Evolutionary conservation across 2,113 vertebrate genomes (phyloP).

Genomic region (Trinectes maculatus): DNA sequence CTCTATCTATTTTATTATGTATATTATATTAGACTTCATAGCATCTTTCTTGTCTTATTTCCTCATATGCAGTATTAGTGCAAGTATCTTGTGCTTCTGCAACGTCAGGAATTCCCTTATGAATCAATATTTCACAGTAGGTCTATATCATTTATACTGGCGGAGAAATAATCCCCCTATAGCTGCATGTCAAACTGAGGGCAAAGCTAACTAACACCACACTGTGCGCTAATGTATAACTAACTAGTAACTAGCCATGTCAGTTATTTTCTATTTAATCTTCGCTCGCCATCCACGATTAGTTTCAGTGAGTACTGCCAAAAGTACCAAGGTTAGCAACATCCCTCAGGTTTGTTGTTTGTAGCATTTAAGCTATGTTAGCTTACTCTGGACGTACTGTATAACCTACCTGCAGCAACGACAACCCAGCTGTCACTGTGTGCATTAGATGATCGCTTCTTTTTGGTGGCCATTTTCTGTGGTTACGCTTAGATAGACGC

Average conservation of each 20-base stretch:
- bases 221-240: not conserved
- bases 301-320: no score
- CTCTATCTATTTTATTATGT: no score
- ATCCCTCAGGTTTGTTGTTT: not conserved
- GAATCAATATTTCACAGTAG: no score
- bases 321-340: not conserved
- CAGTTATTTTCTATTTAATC: not conserved
- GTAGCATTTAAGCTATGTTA: slow-evolving; percentile 22
- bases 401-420: slow-evolving; percentile 72
- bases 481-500: not conserved
- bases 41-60: no score
- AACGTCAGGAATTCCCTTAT: no score
- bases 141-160: no score
- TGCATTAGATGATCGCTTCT: slow-evolving; percentile 70
- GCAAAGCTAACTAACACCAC: not conserved
- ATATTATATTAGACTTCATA: no score
- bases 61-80: no score
- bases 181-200: not conserved
- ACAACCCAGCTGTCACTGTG: slow-evolving; percentile 79
- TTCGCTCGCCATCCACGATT: not conserved
- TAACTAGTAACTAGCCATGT: not conserved
- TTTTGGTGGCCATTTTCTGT: slow-evolving; percentile 75
- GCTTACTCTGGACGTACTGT: not conserved
- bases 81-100: no score
- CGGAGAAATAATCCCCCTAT: not conserved